A percentile compares a stretch with the other conserved stretches of the same genome.
Conservation (phyloP, 1,140 invertebrate genomes). For the Brachionus calyciflorus region DNA sequence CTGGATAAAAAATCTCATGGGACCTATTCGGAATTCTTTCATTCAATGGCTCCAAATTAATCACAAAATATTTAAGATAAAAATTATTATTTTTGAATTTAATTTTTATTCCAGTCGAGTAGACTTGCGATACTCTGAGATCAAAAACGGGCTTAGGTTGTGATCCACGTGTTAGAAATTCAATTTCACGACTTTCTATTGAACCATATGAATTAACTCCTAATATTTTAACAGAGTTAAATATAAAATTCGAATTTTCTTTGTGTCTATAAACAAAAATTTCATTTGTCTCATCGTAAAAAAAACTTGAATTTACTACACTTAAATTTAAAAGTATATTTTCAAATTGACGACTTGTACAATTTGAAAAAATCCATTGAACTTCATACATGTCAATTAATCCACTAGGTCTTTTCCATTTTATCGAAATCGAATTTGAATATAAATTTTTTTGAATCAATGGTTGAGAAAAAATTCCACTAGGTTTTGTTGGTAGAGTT, state of each 20-base stretch:
- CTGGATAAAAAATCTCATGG: background rate
- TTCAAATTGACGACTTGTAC: background rate
- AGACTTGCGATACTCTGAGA: background rate
- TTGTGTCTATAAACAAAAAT: background rate
- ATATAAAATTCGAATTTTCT: background rate
- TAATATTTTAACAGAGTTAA: background rate
- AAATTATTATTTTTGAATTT: conserved; percentile 29
- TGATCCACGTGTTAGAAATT: background rate
- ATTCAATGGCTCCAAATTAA: background rate
- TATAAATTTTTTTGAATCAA: background rate
- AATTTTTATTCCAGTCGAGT: conserved; percentile 7
- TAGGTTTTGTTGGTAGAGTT: background rate
- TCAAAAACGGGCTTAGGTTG: background rate
- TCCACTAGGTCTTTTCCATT: background rate
- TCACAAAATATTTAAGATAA: background rate
- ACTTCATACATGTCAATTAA: background rate
- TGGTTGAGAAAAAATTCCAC: background rate
- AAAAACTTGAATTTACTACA: background rate
- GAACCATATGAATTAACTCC: background rate
- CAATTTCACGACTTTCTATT: background rate
- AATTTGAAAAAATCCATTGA: background rate
- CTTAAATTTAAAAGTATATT: background rate
- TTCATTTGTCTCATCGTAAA: background rate
- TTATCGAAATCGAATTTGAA: background rate
- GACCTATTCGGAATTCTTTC: background rate